phyloP scores from a whole-genome alignment of 2,888 invertebrate species.

The Rhamphomyia laevipes region DNA sequence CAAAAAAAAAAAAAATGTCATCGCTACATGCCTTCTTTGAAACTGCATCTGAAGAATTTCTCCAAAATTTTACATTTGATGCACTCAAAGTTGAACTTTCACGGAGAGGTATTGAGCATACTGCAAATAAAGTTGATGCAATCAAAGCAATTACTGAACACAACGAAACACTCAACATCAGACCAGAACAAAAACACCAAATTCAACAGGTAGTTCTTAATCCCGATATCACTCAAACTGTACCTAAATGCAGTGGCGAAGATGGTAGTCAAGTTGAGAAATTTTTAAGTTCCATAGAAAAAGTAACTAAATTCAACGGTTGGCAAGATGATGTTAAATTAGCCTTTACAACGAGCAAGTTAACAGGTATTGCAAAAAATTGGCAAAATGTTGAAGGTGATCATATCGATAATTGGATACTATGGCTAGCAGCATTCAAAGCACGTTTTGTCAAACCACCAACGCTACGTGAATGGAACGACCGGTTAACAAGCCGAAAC shows the following conservation, averaged over 20 bases:
- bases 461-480: slow-evolving; percentile 8
- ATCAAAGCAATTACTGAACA: background rate
- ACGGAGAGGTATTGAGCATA: background rate
- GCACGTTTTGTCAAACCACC: slow-evolving; percentile 1
- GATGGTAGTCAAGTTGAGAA: slow-evolving; percentile 2
- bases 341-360: slow-evolving; percentile 2
- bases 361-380: slow-evolving; percentile 7
- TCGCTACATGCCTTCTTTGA: background rate
- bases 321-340: slow-evolving; percentile 5
- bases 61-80: background rate
- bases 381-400: slow-evolving; percentile 9
- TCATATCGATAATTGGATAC: background rate
- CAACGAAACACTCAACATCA: background rate
- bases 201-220: slow-evolving; percentile 3
- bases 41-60: background rate
- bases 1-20: background rate
- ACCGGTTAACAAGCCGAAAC: slow-evolving; percentile 3
- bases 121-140: background rate
- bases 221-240: slow-evolving; percentile 7
- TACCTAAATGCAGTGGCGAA: slow-evolving; percentile 4
- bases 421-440: slow-evolving; percentile 4
- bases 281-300: slow-evolving; percentile 2
- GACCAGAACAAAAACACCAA: background rate
- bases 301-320: slow-evolving; percentile 1
- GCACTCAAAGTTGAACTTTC: background rate